Percentiles rank a stretch among this genome's conserved stretches.
Evolutionary conservation across 2,888 invertebrate species (phyloP).

Genomic region (Drosophila fungiperda): DNA sequence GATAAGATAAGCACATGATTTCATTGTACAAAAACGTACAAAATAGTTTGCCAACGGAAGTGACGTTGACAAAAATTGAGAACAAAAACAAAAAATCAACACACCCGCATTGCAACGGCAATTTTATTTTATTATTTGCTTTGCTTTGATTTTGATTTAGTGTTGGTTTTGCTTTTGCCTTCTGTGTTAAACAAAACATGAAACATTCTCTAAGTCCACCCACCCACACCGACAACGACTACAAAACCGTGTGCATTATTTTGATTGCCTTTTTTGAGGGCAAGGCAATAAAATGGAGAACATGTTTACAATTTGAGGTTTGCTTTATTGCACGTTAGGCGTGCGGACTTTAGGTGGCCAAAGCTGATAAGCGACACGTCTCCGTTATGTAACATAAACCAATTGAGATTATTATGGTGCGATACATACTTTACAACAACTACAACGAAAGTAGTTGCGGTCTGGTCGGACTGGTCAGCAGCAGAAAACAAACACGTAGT

Average conservation of each 20-base stretch:
- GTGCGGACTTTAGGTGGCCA: conserved; percentile 33
- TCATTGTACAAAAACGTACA: conserved; percentile 55
- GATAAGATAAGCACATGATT: conserved; percentile 78
- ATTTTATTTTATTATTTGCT: conserved; percentile 51
- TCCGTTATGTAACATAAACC: conserved; percentile 61
- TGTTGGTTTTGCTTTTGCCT: conserved; percentile 14
- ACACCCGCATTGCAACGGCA: conserved; percentile 18
- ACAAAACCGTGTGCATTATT: conserved; percentile 21
- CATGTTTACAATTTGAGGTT: conserved; percentile 29
- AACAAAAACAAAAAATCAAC: conserved; percentile 5
- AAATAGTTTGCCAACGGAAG: conserved; percentile 60
- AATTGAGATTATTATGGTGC: conserved; percentile 48
- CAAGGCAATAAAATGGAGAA: conserved; percentile 18
- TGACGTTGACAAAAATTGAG: conserved; percentile 62
- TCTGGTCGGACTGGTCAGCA: background rate
- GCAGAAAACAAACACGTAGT: conserved; percentile 18
- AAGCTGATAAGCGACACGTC: conserved; percentile 52
- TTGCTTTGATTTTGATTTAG: conserved; percentile 9
- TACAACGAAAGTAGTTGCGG: no score
- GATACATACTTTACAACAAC: conserved; percentile 4
- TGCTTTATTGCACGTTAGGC: conserved; percentile 34
- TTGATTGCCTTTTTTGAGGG: conserved; percentile 41
- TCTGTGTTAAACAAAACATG: conserved; percentile 15
- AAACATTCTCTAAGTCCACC: conserved; percentile 22
- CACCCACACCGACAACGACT: background rate